These are phyloP conservation scores for Meriones unguiculatus DNA, from an alignment of 2,113 vertebrate genomes.

Conservation along the genomic window DNA sequence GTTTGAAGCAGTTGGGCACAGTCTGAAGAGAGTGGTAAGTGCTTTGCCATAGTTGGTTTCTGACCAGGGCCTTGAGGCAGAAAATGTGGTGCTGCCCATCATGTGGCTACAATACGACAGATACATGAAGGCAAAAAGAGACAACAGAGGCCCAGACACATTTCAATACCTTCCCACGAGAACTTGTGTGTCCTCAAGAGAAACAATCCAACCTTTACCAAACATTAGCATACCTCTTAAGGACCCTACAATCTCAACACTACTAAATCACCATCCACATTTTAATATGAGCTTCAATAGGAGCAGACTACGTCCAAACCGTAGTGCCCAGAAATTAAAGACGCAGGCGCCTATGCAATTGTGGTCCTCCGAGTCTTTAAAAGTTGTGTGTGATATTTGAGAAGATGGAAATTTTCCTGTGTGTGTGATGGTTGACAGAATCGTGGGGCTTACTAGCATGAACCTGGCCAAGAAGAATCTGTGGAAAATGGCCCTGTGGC, in stretches of 20 bases:
- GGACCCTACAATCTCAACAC: background rate
- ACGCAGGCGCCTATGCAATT: background rate
- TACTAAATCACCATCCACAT: background rate
- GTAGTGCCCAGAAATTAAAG: background rate
- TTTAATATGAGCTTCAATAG: background rate
- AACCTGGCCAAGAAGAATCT: background rate
- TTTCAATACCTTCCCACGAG: background rate
- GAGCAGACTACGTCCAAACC: background rate
- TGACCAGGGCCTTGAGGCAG: background rate
- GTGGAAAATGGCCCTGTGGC: background rate
- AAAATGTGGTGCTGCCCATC: background rate
- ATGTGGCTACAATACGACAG: background rate
- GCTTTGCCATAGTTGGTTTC: background rate
- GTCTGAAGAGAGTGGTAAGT: background rate
- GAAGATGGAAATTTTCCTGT: background rate
- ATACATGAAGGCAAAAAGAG: background rate
- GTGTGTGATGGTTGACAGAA: background rate
- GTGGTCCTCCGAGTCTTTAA: slow-evolving; percentile 10
- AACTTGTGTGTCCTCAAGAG: background rate
- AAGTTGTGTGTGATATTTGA: background rate
- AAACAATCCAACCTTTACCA: background rate
- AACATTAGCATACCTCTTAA: background rate
- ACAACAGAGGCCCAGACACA: background rate
- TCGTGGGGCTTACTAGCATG: background rate
- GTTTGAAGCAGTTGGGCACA: background rate